Conservation (phyloP, 2,797 vertebrate genomes). For the Paramormyrops hopkinsi region DNA sequence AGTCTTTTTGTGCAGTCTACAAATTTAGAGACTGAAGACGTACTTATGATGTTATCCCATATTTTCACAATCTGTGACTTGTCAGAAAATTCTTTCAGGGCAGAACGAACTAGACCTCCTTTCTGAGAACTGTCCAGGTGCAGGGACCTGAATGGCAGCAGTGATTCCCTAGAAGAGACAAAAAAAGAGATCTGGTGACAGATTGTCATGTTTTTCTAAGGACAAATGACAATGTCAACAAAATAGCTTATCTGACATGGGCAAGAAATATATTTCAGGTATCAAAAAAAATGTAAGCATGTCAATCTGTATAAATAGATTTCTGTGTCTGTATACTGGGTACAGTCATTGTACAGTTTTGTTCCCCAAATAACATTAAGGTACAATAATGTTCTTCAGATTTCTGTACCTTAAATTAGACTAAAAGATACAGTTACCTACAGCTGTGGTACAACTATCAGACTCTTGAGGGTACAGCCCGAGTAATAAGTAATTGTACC, state of each 20-base stretch:
- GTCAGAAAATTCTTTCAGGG: slow-evolving; percentile 28
- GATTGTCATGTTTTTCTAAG: not conserved
- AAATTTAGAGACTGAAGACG: slow-evolving; percentile 8
- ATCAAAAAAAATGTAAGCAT: not conserved
- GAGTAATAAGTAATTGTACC: not conserved
- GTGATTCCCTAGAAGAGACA: slow-evolving; percentile 37
- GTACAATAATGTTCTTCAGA: not conserved
- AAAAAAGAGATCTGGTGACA: not conserved
- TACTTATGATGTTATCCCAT: slow-evolving; percentile 51
- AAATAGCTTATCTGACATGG: not conserved
- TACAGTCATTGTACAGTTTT: not conserved
- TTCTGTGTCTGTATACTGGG: not conserved
- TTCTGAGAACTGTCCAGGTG: slow-evolving; percentile 32
- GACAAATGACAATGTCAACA: not conserved
- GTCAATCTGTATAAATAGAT: not conserved
- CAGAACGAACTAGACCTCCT: slow-evolving; percentile 18
- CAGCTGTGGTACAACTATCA: not conserved
- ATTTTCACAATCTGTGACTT: slow-evolving; percentile 31
- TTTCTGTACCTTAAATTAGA: not conserved
- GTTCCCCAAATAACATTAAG: not conserved
- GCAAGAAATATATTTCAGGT: not conserved
- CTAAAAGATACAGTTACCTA: not conserved
- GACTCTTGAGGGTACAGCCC: not conserved
- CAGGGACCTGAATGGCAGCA: not conserved
- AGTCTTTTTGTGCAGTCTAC: not conserved